Conservation (phyloP, 1,140 invertebrate species). For the Portunus trituberculatus region DNA sequence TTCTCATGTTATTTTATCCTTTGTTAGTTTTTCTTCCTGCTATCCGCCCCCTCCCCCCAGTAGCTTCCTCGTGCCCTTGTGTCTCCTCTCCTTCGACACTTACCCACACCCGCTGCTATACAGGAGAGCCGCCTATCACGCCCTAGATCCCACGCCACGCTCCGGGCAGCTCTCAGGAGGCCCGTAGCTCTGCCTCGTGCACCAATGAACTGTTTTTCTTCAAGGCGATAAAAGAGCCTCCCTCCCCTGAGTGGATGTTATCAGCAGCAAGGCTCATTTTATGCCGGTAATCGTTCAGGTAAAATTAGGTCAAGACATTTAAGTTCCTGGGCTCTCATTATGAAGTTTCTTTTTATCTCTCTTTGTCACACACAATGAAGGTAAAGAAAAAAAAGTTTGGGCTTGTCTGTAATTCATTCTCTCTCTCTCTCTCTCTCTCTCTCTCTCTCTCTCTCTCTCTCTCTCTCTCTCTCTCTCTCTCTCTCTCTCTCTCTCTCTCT, state of each 20-base stretch:
- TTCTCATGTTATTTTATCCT: too few species aligned
- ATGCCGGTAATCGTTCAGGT: neutral
- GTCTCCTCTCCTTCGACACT: neutral
- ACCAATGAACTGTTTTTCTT: too few species aligned
- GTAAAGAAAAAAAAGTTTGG: neutral
- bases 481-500: too few species aligned
- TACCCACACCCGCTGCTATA: neutral
- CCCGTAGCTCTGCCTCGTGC: too few species aligned
- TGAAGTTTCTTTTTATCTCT: neutral
- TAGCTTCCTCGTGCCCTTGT: neutral
- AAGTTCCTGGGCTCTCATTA: neutral
- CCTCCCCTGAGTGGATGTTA: neutral
- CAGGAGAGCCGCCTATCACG: too few species aligned
- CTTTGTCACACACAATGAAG: neutral
- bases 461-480: too few species aligned
- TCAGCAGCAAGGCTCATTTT: neutral
- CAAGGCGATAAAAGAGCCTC: neutral
- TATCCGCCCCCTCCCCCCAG: neutral
- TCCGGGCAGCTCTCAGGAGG: too few species aligned
- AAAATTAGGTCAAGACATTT: constrained; percentile 24
- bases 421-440: too few species aligned
- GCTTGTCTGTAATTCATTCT: neutral
- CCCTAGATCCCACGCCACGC: too few species aligned
- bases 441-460: too few species aligned
- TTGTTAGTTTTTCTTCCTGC: neutral